Percentiles rank a stretch among this genome's conserved stretches.
Evolutionary conservation across 2,888 invertebrate species (phyloP).

Genomic region (Chymomyza procnemis): DNA sequence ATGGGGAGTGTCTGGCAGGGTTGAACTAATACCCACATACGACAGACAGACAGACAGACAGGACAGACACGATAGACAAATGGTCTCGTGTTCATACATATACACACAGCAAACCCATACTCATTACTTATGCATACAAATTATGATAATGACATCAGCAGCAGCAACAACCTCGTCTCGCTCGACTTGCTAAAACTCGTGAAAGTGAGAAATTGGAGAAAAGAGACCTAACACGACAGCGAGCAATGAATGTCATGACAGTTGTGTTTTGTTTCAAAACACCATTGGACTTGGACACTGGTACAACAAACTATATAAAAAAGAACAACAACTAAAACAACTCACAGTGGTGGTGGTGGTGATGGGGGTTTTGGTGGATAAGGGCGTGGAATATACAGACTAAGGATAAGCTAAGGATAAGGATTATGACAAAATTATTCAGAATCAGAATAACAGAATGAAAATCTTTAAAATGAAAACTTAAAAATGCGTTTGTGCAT

Average conservation of each 20-base stretch:
- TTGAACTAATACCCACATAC: constrained; percentile 15
- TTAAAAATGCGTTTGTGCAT: no score
- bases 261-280: constrained; percentile 14
- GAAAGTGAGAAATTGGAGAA: constrained; percentile 57
- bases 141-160: constrained; percentile 67
- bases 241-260: constrained; percentile 45
- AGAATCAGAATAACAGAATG: no score
- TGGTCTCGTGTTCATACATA: constrained; percentile 5
- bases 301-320: constrained; percentile 5
- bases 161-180: constrained; percentile 7
- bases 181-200: constrained; percentile 42
- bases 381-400: no score
- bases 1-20: constrained; percentile 31
- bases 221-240: constrained; percentile 6
- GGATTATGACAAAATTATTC: no score
- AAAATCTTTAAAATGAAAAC: no score
- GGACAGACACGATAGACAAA: no score
- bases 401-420: no score
- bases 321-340: constrained; percentile 2
- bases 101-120: constrained; percentile 12
- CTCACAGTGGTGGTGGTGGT: not conserved
- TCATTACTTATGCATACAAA: constrained; percentile 62
- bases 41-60: constrained; percentile 1
- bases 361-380: no score
- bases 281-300: constrained; percentile 17